These are phyloP conservation scores for Passer montanus DNA, from an alignment of 2,113 vertebrate species.

Conservation along the genomic window DNA sequence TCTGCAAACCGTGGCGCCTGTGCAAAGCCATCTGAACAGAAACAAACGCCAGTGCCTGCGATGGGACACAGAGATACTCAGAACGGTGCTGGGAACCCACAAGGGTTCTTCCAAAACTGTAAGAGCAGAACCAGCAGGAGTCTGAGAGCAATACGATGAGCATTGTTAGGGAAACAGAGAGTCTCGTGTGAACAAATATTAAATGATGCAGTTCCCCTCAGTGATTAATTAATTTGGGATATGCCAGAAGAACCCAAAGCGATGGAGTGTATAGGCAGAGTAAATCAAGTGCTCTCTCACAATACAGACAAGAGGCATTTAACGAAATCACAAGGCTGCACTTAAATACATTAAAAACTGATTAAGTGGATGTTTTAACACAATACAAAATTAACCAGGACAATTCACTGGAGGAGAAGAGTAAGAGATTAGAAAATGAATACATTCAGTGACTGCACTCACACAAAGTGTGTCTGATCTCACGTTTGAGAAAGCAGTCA, in stretches of 20 bases:
- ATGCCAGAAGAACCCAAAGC: background rate
- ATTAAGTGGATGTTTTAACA: background rate
- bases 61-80: background rate
- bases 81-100: background rate
- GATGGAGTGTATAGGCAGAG: background rate
- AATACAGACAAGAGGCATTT: background rate
- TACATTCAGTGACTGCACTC: background rate
- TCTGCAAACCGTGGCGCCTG: background rate
- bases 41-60: background rate
- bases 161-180: background rate
- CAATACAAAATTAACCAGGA: background rate
- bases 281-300: background rate
- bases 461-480: fast-evolving
- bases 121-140: background rate
- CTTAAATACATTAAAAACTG: background rate
- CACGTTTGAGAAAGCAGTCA: background rate
- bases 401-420: background rate
- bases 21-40: background rate
- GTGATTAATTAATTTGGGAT: background rate
- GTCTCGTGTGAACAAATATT: background rate
- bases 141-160: background rate
- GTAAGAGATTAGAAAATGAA: background rate
- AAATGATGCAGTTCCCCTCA: background rate
- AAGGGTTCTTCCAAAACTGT: background rate
- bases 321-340: background rate